Percentiles rank a stretch among this genome's conserved stretches.
These are phyloP conservation scores for Corvus cornix DNA, from an alignment of 2,113 vertebrate genomes.

Conservation along the genomic window DNA sequence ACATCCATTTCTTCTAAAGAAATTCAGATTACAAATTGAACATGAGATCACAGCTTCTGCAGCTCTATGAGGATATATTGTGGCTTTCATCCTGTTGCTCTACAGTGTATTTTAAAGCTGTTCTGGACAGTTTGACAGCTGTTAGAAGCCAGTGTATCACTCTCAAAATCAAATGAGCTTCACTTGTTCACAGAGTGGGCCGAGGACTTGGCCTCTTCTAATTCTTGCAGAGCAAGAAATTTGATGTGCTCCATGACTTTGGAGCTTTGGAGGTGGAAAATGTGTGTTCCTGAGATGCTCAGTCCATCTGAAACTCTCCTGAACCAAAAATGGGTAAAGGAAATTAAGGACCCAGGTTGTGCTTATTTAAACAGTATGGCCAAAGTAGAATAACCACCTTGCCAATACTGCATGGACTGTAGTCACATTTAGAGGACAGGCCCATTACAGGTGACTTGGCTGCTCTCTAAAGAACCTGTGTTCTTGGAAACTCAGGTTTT, in stretches of 20 bases:
- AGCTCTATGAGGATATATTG: neutral
- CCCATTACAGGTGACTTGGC: neutral
- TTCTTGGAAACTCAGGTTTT: neutral
- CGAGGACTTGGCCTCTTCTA: neutral
- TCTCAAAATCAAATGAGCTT: neutral
- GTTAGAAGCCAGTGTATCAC: neutral
- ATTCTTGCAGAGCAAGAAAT: neutral
- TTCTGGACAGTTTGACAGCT: neutral
- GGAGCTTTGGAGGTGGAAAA: neutral
- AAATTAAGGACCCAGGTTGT: neutral
- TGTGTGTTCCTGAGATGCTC: neutral
- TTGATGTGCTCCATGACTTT: neutral
- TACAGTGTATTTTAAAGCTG: neutral
- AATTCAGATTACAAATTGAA: neutral
- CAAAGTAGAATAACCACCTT: neutral
- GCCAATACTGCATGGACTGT: neutral
- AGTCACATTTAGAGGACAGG: neutral
- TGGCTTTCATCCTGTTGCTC: neutral
- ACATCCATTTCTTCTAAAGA: neutral
- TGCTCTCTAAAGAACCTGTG: neutral
- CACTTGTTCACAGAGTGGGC: neutral
- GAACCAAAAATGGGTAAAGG: neutral
- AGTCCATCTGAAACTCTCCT: neutral
- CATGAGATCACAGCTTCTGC: neutral
- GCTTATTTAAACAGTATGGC: neutral